Evolutionary conservation across 2,113 vertebrate species (phyloP).

Genomic region (Orientallactaga bullata): DNA sequence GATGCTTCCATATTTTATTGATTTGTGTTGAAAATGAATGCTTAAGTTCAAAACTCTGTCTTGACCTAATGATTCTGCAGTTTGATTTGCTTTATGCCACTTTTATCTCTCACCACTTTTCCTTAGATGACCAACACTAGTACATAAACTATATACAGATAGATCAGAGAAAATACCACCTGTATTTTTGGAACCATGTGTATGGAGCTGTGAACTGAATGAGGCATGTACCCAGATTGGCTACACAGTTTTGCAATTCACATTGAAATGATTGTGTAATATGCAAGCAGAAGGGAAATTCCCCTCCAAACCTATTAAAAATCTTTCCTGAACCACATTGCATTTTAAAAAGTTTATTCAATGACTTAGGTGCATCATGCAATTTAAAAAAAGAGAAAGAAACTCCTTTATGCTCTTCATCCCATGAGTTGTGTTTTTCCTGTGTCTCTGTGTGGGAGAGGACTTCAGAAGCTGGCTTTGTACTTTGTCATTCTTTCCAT

Average conservation of each 20-base stretch:
- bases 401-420: neutral
- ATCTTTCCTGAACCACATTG: neutral
- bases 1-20: neutral
- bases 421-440: neutral
- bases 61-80: neutral
- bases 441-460: neutral
- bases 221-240: neutral
- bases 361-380: neutral
- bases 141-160: neutral
- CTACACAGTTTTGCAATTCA: neutral
- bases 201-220: neutral
- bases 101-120: neutral
- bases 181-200: neutral
- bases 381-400: slow-evolving; percentile 7
- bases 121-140: neutral
- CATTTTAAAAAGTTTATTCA: neutral
- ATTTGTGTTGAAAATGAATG: neutral
- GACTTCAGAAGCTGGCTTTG: neutral
- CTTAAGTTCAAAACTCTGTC: neutral
- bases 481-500: neutral
- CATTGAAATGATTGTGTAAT: neutral
- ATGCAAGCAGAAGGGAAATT: neutral
- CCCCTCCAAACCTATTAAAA: neutral
- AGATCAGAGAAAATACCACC: neutral
- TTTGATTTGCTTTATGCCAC: neutral